Conservation (phyloP, 2,797 vertebrate genomes). For the Chanos chanos region DNA sequence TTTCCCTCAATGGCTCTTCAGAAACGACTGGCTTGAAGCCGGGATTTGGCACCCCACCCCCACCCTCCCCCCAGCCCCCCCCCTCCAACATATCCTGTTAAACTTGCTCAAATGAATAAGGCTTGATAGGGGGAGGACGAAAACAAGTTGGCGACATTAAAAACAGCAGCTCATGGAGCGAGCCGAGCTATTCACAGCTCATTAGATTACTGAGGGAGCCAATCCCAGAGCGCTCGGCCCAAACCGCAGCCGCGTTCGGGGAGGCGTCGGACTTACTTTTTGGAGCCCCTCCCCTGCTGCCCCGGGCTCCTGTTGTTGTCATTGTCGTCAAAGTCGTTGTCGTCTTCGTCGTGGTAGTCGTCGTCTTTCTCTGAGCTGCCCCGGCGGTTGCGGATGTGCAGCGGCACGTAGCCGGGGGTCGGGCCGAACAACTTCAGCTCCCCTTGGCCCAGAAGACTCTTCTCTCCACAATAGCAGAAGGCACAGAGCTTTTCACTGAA, state of each 20-base stretch:
- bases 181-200: background rate
- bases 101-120: too few species aligned
- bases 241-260: background rate
- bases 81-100: too few species aligned
- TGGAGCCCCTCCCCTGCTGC: constrained; percentile 62
- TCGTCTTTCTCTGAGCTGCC: constrained; percentile 72
- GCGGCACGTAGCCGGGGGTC: constrained; percentile 83
- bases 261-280: constrained; percentile 72
- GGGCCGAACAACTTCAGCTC: constrained; percentile 87
- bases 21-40: background rate
- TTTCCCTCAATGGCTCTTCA: background rate
- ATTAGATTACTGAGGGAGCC: background rate
- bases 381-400: constrained; percentile 72
- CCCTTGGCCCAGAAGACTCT: constrained; percentile 89
- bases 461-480: constrained; percentile 91
- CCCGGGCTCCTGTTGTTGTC: constrained; percentile 64
- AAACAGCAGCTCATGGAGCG: background rate
- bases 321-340: constrained; percentile 64
- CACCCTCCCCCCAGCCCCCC: constrained; percentile 79
- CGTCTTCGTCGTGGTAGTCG: constrained; percentile 68
- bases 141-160: too few species aligned
- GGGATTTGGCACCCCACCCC: background rate
- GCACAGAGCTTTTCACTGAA: constrained; percentile 87
- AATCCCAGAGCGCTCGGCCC: too few species aligned
- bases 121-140: too few species aligned